phyloP scores from a whole-genome alignment of 2,113 vertebrate genomes.

The Poecile atricapillus region DNA sequence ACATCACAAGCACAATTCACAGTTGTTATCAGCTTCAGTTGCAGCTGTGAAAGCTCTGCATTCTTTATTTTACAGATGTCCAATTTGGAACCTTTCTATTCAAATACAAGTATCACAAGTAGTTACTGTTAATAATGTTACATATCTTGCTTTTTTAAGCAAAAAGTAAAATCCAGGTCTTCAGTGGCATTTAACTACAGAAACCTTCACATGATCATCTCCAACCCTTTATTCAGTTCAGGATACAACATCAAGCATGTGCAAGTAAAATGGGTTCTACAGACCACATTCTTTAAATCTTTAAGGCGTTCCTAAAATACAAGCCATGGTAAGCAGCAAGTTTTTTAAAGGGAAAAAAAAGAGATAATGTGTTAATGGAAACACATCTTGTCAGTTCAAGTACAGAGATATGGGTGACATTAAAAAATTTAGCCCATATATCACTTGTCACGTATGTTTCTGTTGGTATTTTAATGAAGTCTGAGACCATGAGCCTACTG shows the following conservation, averaged over 20 bases:
- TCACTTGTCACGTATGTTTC: neutral
- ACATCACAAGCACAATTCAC: neutral
- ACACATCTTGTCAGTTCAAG: neutral
- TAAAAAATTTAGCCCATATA: neutral
- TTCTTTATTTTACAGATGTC: neutral
- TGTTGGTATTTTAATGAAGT: neutral
- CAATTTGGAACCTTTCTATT: neutral
- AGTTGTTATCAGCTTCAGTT: neutral
- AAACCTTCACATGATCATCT: neutral
- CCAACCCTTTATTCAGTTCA: neutral
- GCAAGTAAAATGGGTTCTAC: neutral
- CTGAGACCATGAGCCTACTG: neutral
- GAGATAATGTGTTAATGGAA: neutral
- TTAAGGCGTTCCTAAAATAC: neutral
- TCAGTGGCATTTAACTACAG: neutral
- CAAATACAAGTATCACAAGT: neutral
- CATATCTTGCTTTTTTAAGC: neutral
- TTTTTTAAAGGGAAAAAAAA: rapidly evolving
- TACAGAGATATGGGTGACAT: neutral
- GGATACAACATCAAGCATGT: neutral
- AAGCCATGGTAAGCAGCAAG: neutral
- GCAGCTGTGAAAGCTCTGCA: neutral
- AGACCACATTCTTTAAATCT: neutral
- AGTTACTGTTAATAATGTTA: neutral
- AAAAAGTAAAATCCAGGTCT: neutral